Evolutionary conservation across 2,113 vertebrate genomes (phyloP).

Genomic region (Dicrurus megarhynchus): DNA sequence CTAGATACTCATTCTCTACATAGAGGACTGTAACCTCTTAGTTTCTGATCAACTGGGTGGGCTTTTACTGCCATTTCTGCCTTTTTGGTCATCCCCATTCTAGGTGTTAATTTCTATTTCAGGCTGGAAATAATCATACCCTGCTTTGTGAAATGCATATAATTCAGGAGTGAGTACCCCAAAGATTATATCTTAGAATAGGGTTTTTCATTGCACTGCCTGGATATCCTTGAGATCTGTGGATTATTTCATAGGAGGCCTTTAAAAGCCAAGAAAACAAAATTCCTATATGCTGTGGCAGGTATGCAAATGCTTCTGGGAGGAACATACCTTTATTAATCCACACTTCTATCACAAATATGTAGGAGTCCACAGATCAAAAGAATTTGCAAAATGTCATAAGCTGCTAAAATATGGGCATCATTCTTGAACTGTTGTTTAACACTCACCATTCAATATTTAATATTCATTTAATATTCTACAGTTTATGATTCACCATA

Average conservation of each 20-base stretch:
- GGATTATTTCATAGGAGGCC: background rate
- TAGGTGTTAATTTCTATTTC: background rate
- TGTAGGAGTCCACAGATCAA: background rate
- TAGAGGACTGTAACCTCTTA: background rate
- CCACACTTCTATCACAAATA: background rate
- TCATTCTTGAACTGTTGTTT: background rate
- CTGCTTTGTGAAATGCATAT: background rate
- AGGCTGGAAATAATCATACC: background rate
- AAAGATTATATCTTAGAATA: background rate
- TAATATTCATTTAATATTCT: background rate
- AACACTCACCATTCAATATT: background rate
- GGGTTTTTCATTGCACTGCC: fast-evolving
- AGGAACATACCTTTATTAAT: background rate
- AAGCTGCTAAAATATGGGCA: background rate
- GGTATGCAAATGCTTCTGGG: fast-evolving
- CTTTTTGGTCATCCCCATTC: background rate
- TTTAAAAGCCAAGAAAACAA: background rate
- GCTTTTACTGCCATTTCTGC: background rate
- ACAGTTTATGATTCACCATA: background rate
- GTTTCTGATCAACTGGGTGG: background rate
- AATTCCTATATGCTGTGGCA: background rate
- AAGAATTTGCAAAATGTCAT: background rate
- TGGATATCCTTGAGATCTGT: background rate
- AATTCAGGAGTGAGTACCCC: background rate
- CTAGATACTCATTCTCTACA: background rate